phyloP scores from a whole-genome alignment of 2,797 vertebrate genomes.

The Phrynocephalus vlangalii region DNA sequence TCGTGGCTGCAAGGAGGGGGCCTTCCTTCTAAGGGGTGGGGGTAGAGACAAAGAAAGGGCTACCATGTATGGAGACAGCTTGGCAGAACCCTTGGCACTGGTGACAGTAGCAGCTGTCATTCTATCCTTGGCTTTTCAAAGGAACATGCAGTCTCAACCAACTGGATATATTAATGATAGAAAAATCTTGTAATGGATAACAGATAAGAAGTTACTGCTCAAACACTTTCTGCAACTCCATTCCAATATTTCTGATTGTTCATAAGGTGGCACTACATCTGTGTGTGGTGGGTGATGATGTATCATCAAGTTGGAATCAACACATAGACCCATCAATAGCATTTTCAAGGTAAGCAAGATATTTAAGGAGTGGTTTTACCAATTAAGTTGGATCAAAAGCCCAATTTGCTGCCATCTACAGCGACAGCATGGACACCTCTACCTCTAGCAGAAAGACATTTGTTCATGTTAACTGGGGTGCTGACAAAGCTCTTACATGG shows the following conservation, averaged over 20 bases:
- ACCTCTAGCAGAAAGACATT: not conserved
- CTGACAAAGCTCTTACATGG: conserved; percentile 78
- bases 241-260: too few relatives aligned
- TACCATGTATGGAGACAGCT: not conserved
- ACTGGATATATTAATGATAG: not conserved
- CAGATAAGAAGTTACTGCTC: not conserved
- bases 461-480: not conserved
- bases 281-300: too few relatives aligned
- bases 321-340: too few relatives aligned
- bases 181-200: not conserved
- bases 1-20: too few relatives aligned
- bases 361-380: too few relatives aligned
- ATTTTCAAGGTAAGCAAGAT: too few relatives aligned
- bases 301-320: too few relatives aligned
- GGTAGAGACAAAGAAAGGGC: not conserved
- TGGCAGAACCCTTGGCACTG: not conserved
- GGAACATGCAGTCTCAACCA: not conserved
- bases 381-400: too few relatives aligned
- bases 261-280: not conserved
- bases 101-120: too few relatives aligned
- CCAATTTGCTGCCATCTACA: too few relatives aligned
- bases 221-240: not conserved
- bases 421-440: too few relatives aligned
- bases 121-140: not conserved
- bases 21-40: too few relatives aligned